These are phyloP conservation scores for Pedionomus torquatus DNA, from an alignment of 2,113 vertebrate species.

Conservation along the genomic window DNA sequence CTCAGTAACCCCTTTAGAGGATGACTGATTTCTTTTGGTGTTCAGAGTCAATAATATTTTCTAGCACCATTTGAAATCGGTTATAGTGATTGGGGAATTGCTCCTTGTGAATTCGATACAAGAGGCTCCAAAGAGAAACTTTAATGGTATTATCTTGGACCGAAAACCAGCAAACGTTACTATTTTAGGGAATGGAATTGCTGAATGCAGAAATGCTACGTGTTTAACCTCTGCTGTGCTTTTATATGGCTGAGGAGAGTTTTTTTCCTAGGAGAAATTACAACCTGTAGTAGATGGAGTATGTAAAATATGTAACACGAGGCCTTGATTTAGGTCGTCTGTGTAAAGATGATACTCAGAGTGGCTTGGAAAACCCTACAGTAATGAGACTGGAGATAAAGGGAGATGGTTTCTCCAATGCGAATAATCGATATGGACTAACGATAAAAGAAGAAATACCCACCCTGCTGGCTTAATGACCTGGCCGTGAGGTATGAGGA, in stretches of 20 bases:
- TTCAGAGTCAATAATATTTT: conserved; percentile 91
- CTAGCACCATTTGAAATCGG: conserved; percentile 99
- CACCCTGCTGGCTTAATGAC: not conserved
- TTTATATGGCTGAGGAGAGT: not conserved
- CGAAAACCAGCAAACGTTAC: not conserved
- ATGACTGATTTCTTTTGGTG: conserved; percentile 99
- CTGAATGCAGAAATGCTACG: not conserved
- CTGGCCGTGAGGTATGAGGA: not conserved
- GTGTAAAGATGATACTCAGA: not conserved
- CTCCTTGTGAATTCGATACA: not conserved
- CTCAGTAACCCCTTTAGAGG: conserved; percentile 85
- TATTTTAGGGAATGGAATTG: not conserved
- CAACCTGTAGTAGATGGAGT: not conserved
- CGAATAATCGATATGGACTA: not conserved
- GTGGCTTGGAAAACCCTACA: not conserved
- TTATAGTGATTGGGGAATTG: conserved; percentile 95
- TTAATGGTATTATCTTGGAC: not conserved
- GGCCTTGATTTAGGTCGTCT: not conserved
- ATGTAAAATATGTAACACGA: not conserved
- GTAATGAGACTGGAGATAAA: not conserved
- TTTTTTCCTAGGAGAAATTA: not conserved
- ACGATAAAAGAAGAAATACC: not conserved
- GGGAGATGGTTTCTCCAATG: not conserved
- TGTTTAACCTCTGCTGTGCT: not conserved
- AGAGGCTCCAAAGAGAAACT: not conserved